Percentiles rank a stretch among this genome's conserved stretches.
Evolutionary conservation across 1,140 invertebrate genomes (phyloP).

Genomic region (Drosophila nigromelanica): DNA sequence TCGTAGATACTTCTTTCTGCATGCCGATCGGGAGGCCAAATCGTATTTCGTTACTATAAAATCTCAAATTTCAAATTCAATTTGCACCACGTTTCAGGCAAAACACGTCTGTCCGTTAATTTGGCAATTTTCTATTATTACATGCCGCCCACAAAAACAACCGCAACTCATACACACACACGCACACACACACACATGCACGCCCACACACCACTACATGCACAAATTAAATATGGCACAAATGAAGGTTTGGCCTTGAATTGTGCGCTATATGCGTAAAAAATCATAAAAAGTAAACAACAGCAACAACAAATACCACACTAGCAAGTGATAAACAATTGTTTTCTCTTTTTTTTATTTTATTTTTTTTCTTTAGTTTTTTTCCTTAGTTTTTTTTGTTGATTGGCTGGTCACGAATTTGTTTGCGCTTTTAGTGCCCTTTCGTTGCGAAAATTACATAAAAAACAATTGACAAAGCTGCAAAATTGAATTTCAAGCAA

Average conservation of each 20-base stretch:
- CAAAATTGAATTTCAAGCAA: conserved; percentile 11
- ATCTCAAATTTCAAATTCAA: conserved; percentile 49
- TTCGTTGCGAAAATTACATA: conserved; percentile 50
- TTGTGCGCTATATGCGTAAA: conserved; percentile 54
- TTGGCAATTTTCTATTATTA: conserved; percentile 66
- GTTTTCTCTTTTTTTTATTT: conserved; percentile 57
- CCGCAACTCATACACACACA: neutral
- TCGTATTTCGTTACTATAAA: conserved; percentile 10
- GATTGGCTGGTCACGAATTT: conserved; percentile 36
- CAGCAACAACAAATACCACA: conserved; percentile 34
- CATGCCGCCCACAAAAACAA: conserved; percentile 37
- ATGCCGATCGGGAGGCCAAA: neutral
- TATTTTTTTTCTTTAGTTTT: neutral
- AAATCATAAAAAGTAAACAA: conserved; percentile 31
- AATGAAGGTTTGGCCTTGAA: conserved; percentile 75
- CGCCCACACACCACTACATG: neutral
- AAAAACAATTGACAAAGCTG: conserved; percentile 34
- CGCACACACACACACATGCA: neutral
- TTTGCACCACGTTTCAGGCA: conserved; percentile 21
- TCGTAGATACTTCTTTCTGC: conserved; percentile 15
- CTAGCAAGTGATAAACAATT: conserved; percentile 70
- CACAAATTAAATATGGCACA: conserved; percentile 56
- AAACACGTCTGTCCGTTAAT: conserved; percentile 28
- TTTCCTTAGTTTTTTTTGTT: conserved; percentile 5
- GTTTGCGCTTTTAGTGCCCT: conserved; percentile 32